Base-by-base conservation (phyloP, 2,888 invertebrate species). In the Conchocele bisecta region DNA sequence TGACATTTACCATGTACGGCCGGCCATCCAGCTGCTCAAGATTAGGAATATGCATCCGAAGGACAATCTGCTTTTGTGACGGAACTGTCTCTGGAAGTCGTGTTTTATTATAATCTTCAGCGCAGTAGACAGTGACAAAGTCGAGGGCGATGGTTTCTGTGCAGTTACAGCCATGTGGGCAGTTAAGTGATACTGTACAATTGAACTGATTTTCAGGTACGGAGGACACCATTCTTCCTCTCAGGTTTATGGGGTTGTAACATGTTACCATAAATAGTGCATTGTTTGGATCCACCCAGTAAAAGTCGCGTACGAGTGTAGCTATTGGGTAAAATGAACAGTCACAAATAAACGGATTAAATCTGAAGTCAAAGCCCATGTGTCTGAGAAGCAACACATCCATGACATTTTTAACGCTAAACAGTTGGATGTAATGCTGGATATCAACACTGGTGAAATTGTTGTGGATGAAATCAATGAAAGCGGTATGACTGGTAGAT, bases 321-420 rank as follows among this genome's bases (percentile, higher is more conserved):
- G 68, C 64, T 22, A 65, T 7, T 1, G 6, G 17, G 31, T 59
- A 68, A 37, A 74, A 48, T 7, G 9, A 17, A 54, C 73, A 74
- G 33, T 74, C 73, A 50, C 73, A 74, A 11, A 68, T 56, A 20
- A 68, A 57, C 15, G 73, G 73, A 37, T 74, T 74, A 50, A 68
- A 74, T 20, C 73, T 29, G 0, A 50, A 1, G 46, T 74, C 68
- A 50, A 74, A 59, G 13, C 42, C 50, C 44, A 48, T 42, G 20
- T 60, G 64, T 22, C 20, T 7, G 13, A 74, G 54, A 13, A 35
- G 22, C 26, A 24, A 22, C 9, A 64, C 5, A n/a, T n/a, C n/a
- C n/a, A n/a, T n/a, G n/a, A n/a, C n/a, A n/a, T 46, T 15, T 7
- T 9, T 0, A 5, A 20, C 4, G 7, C 57, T 22, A 6, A 74